Base-by-base conservation (phyloP, 1,140 invertebrate species). In the Aphelenchoides besseyi region DNA sequence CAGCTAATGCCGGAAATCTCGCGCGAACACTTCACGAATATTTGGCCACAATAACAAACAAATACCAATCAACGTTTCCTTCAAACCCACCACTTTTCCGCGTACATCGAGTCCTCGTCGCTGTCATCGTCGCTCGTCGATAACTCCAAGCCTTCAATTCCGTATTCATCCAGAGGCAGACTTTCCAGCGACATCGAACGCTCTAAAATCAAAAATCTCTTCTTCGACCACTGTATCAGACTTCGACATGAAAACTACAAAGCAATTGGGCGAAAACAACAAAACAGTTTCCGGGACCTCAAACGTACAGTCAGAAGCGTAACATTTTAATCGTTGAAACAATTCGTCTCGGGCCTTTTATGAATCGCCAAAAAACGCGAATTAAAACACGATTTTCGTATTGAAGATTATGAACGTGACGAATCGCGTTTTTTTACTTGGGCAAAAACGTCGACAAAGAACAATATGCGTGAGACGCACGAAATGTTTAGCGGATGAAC, bases 71-170 rank as follows among this genome's bases (percentile, higher is more conserved):
- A n/a, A n/a, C n/a, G n/a, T n/a, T n/a, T 28, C 55, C 55, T 5
- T n/a, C 53, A 64, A 66, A 66, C 63, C 23, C 3, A 66, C 63
- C 63, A 66, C 3, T 66, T 66, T 26, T 37, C 33, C 32, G 16
- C 63, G 36, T 29, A 66, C 12, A 9, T 18, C 12, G 48, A 33
- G 16, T 66, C 63, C 3, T 66, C 63, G 36, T 66, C 63, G 8
- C 63, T 66, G 36, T 66, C 63, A 16, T 66, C 63, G 23, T 59
- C 55, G 2, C 23, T 32, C n/a, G 16, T 23, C n/a, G n/a, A n/a
- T n/a, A n/a, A n/a, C n/a, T n/a, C n/a, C 63, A 66, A 16, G 1
- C 9, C 16, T 32, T 33, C 63, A 26, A 66, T 23, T 16, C 36
- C 63, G 36, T 66, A 66, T 2, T 66, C 1, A 16, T 66, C 63